Evolutionary conservation across 2,888 invertebrate species (phyloP), one percentile per base, ranked within the genome.

Genomic region (Cheilosia pagana): DNA sequence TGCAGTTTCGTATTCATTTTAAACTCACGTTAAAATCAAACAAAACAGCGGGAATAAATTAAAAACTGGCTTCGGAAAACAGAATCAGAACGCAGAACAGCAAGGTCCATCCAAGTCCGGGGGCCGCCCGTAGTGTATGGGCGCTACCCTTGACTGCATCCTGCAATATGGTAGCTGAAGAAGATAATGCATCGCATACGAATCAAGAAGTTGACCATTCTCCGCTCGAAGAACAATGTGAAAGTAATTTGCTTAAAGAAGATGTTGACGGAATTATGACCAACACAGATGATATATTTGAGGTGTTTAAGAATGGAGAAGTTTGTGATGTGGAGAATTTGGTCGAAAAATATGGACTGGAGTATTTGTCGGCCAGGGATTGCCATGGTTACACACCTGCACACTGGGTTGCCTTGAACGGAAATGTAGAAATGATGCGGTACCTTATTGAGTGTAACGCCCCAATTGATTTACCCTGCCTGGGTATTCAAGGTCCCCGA

Each of bases 301-400:
- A 97, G 90, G 94, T 96, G 39, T 96, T 98, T 48, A 95, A 97
- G 90, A 95, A 96, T 21, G 96, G 97, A 2, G 96, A 97, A 91
- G 95, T 97, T 7, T 94, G 95, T 28, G 96, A 96, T 87, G 95
- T 98, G 48, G 97, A 98, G 90, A 94, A 95, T 70, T 92, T 97
- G 55, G 96, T 97, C 0, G 97, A 98, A 89, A 96, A 96, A 90
- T 94, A 95, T 52, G 97, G 97, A 0, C 93, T 94, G 19, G 95
- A 95, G 90, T 95, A 95, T 74, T 92, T 98, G 75, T 94, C 95
- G 71, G 95, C 95, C 0, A 94, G 97, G 21, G 98, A 98, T 91
- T 96, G 97, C 90, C 97, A 97, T 93, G 98, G 98, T 19, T 97
- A 98, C 91, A 98, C 98, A 0, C 97, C 97, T 0, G 97, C 97